Conservation (phyloP, 2,797 vertebrate genomes). For the Hirundo rustica region DNA sequence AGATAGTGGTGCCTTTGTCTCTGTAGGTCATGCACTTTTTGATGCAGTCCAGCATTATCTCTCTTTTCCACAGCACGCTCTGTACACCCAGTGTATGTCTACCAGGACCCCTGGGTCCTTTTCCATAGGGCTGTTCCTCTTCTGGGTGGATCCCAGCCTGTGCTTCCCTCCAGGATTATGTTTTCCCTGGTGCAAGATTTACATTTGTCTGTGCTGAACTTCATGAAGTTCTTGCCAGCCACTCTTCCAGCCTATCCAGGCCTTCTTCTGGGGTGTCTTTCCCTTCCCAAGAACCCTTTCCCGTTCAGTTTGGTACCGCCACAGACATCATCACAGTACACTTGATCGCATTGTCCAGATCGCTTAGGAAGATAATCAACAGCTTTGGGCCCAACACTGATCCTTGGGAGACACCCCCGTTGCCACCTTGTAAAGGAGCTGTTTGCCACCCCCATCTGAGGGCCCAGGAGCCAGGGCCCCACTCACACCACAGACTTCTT, state of each 20-base stretch:
- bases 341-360: too few species aligned
- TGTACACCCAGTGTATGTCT: too few species aligned
- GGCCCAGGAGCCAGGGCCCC: too few species aligned
- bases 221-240: background rate
- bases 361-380: background rate
- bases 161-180: background rate
- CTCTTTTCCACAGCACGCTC: background rate
- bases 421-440: background rate
- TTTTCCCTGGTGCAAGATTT: background rate
- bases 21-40: background rate
- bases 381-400: background rate
- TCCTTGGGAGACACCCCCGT: background rate
- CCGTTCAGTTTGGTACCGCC: background rate
- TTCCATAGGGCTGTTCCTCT: background rate
- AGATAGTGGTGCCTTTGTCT: background rate
- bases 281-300: background rate
- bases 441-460: too few species aligned
- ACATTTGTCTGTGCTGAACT: background rate
- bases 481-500: background rate
- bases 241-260: background rate
- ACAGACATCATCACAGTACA: fast-evolving
- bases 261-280: background rate
- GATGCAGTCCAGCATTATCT: background rate
- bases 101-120: background rate
- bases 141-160: background rate